Conservation (phyloP, 2,888 invertebrate species). For the Amblyjoppa fuscipennis region DNA sequence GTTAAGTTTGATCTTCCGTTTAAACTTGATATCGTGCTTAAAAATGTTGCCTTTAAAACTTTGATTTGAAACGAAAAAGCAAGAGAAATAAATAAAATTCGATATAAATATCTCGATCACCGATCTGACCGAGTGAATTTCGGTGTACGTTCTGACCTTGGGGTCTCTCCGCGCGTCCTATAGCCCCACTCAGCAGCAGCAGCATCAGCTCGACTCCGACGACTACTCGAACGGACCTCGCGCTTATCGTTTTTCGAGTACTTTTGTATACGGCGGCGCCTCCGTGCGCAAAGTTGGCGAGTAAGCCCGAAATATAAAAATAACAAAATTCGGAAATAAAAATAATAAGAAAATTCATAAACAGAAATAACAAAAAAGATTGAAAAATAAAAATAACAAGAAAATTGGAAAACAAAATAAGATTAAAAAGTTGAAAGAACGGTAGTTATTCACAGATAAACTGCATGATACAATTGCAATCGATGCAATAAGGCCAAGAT, state of each 20-base stretch:
- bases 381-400: neutral
- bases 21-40: no score
- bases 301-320: neutral
- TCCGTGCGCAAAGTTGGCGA: neutral
- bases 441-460: no score
- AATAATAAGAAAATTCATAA: neutral
- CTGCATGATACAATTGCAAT: neutral
- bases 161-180: neutral
- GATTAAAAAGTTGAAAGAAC: neutral
- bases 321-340: neutral
- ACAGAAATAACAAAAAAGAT: neutral
- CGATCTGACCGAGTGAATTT: neutral
- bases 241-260: conserved; percentile 1
- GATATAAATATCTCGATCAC: no score
- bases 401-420: neutral
- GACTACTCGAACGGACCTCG: neutral
- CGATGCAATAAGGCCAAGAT: neutral
- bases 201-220: neutral
- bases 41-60: no score
- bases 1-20: no score
- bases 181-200: neutral
- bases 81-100: no score
- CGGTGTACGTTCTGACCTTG: neutral
- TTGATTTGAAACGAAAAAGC: no score
- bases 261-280: neutral